These are phyloP conservation scores for Trichonephila inaurata DNA, from an alignment of 1,140 invertebrate genomes.

Conservation along the genomic window DNA sequence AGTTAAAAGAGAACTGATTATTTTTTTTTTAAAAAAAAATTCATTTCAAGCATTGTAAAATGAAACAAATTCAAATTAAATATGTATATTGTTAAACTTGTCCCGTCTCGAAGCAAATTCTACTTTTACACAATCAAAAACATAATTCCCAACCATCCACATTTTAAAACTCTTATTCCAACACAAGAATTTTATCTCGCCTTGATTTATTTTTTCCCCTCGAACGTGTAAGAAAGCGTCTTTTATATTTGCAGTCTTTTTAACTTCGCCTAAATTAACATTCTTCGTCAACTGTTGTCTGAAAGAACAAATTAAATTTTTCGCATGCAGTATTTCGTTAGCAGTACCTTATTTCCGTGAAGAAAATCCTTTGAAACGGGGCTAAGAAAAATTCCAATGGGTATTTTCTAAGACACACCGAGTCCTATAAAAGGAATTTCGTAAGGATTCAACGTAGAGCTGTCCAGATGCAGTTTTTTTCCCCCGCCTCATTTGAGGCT, in stretches of 20 bases:
- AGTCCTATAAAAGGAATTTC: conserved; percentile 31
- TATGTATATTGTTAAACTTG: too few species aligned
- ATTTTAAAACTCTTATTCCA: neutral
- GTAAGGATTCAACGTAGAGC: conserved; percentile 6
- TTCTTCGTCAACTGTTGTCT: conserved; percentile 49
- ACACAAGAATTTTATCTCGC: neutral
- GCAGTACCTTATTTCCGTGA: conserved; percentile 11
- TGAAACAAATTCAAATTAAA: too few species aligned
- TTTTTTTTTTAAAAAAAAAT: too few species aligned
- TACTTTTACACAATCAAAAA: too few species aligned
- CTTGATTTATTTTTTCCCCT: neutral
- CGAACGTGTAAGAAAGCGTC: neutral
- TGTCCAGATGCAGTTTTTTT: conserved; percentile 31
- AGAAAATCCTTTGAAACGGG: conserved; percentile 44
- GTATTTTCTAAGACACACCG: conserved; percentile 31
- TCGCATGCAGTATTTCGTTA: neutral
- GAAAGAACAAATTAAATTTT: conserved; percentile 57
- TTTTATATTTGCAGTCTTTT: neutral
- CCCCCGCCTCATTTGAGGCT: neutral
- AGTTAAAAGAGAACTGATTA: too few species aligned
- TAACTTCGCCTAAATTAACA: conserved; percentile 45
- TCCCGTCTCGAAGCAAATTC: too few species aligned
- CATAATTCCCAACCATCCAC: neutral
- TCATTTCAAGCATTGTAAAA: too few species aligned
- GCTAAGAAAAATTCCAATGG: conserved; percentile 33